These are phyloP conservation scores for Tenthredo distinguenda DNA, from an alignment of 2,888 invertebrate species.

Conservation along the genomic window DNA sequence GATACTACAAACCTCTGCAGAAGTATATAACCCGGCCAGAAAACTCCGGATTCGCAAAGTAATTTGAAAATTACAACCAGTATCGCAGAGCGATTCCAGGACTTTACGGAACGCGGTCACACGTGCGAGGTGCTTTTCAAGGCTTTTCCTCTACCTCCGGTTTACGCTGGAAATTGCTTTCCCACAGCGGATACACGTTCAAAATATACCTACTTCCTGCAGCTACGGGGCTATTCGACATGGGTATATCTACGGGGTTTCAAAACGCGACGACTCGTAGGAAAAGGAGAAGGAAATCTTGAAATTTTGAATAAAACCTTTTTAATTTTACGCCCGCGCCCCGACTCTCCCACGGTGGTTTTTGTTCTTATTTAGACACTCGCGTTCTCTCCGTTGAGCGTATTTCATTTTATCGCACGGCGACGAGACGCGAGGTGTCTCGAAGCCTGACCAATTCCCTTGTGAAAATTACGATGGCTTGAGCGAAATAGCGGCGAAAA, in stretches of 20 bases:
- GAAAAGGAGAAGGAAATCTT: background rate
- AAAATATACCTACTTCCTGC: background rate
- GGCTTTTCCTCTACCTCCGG: background rate
- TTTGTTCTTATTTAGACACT: background rate
- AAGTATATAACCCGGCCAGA: background rate
- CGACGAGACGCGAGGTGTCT: background rate
- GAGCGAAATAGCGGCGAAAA: background rate
- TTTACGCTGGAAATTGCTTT: slow-evolving; percentile 12
- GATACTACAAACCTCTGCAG: slow-evolving; percentile 7
- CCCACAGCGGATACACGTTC: background rate
- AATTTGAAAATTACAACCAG: slow-evolving; percentile 36
- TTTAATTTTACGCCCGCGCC: background rate
- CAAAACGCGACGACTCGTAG: background rate
- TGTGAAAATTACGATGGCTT: background rate
- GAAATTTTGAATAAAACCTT: background rate
- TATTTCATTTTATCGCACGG: background rate
- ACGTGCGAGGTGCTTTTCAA: slow-evolving; percentile 4
- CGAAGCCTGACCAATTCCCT: background rate
- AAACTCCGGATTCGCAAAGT: slow-evolving; percentile 21
- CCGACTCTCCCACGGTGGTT: background rate
- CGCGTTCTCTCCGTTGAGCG: background rate
- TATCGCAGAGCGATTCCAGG: slow-evolving; percentile 1
- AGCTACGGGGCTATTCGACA: background rate
- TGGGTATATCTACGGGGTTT: background rate
- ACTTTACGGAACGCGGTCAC: slow-evolving; percentile 21